Evolutionary conservation across 1,140 invertebrate species (phyloP).

Genomic region (Nylanderia fulva): DNA sequence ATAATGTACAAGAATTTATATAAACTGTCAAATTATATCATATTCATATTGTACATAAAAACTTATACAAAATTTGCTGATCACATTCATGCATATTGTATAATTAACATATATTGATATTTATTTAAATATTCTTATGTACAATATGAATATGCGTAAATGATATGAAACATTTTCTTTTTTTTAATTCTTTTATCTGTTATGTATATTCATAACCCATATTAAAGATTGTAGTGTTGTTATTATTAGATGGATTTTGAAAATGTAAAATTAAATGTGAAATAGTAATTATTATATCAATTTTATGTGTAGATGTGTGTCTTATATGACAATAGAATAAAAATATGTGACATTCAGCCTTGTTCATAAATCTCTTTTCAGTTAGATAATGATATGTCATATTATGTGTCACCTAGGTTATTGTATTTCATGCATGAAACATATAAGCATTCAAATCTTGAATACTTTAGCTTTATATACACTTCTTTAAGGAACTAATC

Average conservation of each 20-base stretch:
- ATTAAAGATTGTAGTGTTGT: slow-evolving; percentile 23
- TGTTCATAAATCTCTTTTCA: slow-evolving; percentile 67
- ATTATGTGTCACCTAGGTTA: slow-evolving; percentile 71
- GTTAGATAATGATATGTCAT: slow-evolving; percentile 75
- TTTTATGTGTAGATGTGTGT: slow-evolving; percentile 21
- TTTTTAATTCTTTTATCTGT: slow-evolving; percentile 3
- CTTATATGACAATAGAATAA: slow-evolving; percentile 53
- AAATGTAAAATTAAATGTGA: not conserved
- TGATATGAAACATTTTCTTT: slow-evolving; percentile 5
- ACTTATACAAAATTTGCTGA: not conserved
- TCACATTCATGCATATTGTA: not conserved
- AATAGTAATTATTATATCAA: not conserved
- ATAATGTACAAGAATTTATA: slow-evolving; percentile 4
- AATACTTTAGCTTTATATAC: not conserved
- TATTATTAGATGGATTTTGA: not conserved
- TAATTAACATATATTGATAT: slow-evolving; percentile 50
- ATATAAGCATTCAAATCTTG: not conserved
- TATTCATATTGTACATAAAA: not conserved
- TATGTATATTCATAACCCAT: not conserved
- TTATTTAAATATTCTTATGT: slow-evolving; percentile 24
- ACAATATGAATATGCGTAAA: slow-evolving; percentile 5
- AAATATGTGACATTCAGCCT: slow-evolving; percentile 50
- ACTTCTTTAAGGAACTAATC: not conserved
- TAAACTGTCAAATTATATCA: slow-evolving; percentile 13
- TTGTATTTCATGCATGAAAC: slow-evolving; percentile 79